A percentile compares a stretch with the other conserved stretches of the same genome.
Evolutionary conservation across 2,113 vertebrate genomes (phyloP).

Genomic region (Epinephelus moara): DNA sequence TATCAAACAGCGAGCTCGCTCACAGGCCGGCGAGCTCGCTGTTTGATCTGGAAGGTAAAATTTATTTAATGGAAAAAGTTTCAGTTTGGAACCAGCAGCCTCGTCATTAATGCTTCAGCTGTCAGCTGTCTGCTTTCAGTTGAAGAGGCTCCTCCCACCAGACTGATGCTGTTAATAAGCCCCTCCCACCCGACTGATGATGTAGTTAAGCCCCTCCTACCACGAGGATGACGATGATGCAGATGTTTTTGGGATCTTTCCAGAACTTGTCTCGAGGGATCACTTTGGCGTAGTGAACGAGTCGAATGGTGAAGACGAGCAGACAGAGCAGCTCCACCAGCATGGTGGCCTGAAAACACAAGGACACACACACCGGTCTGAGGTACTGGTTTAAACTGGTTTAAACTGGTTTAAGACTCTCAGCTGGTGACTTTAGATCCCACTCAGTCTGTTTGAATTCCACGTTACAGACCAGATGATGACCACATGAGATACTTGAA

Average conservation of each 20-base stretch:
- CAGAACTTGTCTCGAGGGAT: conserved; percentile 90
- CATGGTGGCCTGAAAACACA: conserved; percentile 85
- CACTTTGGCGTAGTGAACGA: conserved; percentile 91
- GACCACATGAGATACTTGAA: not conserved
- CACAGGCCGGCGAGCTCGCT: too few relatives aligned
- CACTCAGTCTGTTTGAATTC: too few relatives aligned
- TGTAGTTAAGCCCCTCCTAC: conserved; percentile 41
- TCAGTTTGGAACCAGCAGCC: too few relatives aligned
- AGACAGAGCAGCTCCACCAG: conserved; percentile 89
- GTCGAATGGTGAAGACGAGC: conserved; percentile 85
- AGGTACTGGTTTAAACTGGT: too few relatives aligned
- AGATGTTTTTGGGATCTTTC: conserved; percentile 96
- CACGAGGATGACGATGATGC: conserved; percentile 88
- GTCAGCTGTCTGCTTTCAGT: too few relatives aligned
- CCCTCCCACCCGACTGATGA: not conserved
- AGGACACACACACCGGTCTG: too few relatives aligned
- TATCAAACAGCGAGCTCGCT: too few relatives aligned
- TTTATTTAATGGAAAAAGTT: too few relatives aligned
- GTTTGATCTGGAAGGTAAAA: too few relatives aligned
- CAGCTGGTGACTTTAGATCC: too few relatives aligned
- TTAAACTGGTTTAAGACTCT: too few relatives aligned
- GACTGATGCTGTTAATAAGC: not conserved
- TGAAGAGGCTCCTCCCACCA: not conserved
- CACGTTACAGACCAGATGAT: not conserved
- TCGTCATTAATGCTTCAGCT: too few relatives aligned